Evolutionary conservation across 2,113 vertebrate genomes (phyloP), one percentile per base, ranked within the genome.

Genomic region (Xiphorhynchus elegans): DNA sequence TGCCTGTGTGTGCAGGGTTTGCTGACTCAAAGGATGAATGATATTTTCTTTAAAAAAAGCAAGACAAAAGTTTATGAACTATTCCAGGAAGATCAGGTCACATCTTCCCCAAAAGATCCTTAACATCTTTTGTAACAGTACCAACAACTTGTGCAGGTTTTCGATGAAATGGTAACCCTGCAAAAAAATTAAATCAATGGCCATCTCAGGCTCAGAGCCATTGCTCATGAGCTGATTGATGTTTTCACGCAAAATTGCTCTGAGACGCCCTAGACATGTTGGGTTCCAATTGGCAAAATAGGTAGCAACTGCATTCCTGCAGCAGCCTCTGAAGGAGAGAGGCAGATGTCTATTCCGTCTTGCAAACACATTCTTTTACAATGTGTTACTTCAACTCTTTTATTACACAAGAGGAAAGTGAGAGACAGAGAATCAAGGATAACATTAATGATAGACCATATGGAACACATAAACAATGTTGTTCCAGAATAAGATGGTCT

Each of bases 291-390:
- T 89, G 86, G 64, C 73, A 90, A 95, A 92, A 92, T 62, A 93
- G 86, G 91, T 95, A 96, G 94, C 93, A 95, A 95, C 83, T 87
- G 52, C 75, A 64, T 40, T 90, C 87, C 84, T 55, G 18, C 73
- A 94, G 82, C 90, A 97, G 95, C 92, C 76, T 95, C 80, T 62
- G 84, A 91, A 96, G 80, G 91, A 95, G 84, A 96, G 96, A 97
- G 95, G 81, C 80, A 95, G 95, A 97, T 96, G 85, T 94, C 88
- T 86, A 89, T 94, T 84, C 76, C 87, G 37, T 89, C 93, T 94
- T 94, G 95, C 97, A 95, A 98, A 95, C 91, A 95, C 83, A 60
- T 89, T 96, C 82, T 91, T 94, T 96, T 94, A 96, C 89, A 93
- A 84, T 76, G 90, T 94, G 91, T 67, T 89, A 80, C 46, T 96